These are phyloP conservation scores for Centrocercus urophasianus DNA, from an alignment of 2,113 vertebrate genomes.

Conservation along the genomic window DNA sequence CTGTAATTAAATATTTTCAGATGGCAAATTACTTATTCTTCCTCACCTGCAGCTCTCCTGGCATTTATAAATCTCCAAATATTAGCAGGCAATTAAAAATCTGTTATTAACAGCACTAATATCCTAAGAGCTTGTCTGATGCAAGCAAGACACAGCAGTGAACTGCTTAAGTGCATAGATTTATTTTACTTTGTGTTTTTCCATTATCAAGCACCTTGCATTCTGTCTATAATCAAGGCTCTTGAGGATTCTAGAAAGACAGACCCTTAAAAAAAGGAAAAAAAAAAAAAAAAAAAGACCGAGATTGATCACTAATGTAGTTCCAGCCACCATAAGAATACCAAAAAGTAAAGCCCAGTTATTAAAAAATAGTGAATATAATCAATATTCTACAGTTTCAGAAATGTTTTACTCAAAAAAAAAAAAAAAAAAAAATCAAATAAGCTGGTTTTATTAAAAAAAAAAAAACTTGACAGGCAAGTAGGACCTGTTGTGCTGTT, in stretches of 20 bases:
- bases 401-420: not conserved
- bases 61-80: conserved; percentile 10
- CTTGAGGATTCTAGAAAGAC: not conserved
- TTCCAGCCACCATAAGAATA: not conserved
- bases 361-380: not conserved
- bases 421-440: not conserved
- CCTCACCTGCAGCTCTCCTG: conserved; percentile 15
- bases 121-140: not conserved
- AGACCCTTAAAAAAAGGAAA: not conserved
- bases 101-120: conserved; percentile 29
- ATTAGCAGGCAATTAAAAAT: conserved; percentile 41
- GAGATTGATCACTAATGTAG: not conserved
- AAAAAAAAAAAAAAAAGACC: not conserved
- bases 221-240: not conserved
- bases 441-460: not conserved
- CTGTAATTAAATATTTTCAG: conserved; percentile 56
- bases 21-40: conserved; percentile 36
- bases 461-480: not conserved
- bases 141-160: rapidly evolving
- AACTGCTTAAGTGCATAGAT: not conserved
- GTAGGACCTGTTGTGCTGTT: not conserved
- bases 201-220: not conserved
- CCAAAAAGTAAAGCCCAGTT: not conserved
- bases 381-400: not conserved
- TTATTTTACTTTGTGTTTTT: not conserved